Base-by-base conservation (phyloP, 2,113 vertebrate species). In the Psettodes erumei region DNA sequence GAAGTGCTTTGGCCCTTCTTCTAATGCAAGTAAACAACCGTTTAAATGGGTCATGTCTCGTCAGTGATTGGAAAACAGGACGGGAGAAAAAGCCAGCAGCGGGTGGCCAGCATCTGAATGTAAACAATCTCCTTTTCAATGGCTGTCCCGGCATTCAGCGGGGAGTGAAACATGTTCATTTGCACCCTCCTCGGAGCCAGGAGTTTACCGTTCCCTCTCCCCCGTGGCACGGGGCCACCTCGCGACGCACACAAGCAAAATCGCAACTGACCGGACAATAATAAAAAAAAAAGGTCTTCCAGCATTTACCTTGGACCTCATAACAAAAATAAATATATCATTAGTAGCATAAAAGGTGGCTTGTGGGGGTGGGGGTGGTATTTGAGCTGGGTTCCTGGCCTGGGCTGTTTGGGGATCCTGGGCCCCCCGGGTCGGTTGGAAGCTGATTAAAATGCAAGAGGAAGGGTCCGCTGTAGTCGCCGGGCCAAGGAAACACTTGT, bases 1-100 rank as follows among this genome's bases (percentile, higher is more conserved):
- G 91, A 83, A 93, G 90, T 81, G 80, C 88, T 89, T 94, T 93
- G 89, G 90, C 90, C 84, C 88, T 86, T 89, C 82, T 89, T 92
- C 93, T 87, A 90, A 93, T 93, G 87, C 91, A 94, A 94, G 93
- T 94, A 94, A 94, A 94, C 93, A 94, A 93, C 91, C 92, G 89
- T 93, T 94, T 91, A 94, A 94, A 93, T 91, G 91, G 93, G 92
- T 94, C 93, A 93, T 92, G 93, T 93, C 89, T 93, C 81, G 78
- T 81, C 81, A 77, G 84, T 85, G 73, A 91, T 92, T 66, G 86
- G 84, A 86, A 90, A 93, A 89, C 91, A 81, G 81, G 83, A 65
- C 86, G 79, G 75, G 83, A 86, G 86, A 88, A 90, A 89, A 91
- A 86, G 84, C 74, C 67, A 81, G 72, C 79, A 88, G 90, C 86